phyloP scores from a whole-genome alignment of 2,113 vertebrate genomes.

The Mobula hypostoma region DNA sequence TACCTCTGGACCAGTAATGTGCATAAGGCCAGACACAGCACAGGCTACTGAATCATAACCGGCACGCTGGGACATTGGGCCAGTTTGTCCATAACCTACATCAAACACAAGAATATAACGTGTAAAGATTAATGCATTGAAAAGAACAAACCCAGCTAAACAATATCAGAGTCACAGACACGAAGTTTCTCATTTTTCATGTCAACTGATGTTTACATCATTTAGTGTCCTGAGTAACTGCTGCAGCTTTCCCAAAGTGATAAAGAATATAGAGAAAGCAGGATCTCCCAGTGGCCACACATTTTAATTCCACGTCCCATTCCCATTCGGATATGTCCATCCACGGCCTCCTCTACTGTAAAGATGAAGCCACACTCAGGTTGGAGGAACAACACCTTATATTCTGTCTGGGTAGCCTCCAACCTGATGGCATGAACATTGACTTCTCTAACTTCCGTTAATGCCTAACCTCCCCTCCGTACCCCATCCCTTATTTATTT shows the following conservation, averaged over 20 bases:
- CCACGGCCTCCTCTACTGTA: no score
- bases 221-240: not conserved
- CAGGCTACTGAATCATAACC: conserved; percentile 86
- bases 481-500: no score
- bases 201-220: not conserved
- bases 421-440: no score
- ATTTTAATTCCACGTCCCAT: no score
- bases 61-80: conserved; percentile 68
- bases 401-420: no score
- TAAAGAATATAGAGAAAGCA: not conserved
- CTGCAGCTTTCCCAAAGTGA: not conserved
- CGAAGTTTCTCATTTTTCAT: not conserved
- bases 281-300: no score
- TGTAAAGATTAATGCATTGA: conserved; percentile 4
- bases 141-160: not conserved
- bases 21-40: conserved; percentile 86
- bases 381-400: no score
- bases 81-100: conserved; percentile 87
- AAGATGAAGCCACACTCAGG: no score
- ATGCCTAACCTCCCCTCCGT: no score
- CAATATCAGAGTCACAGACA: not conserved
- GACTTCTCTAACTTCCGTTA: no score
- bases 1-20: conserved; percentile 89
- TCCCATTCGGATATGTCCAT: no score
- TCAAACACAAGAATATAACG: conserved; percentile 25